These are phyloP conservation scores for Cinclus cinclus DNA, from an alignment of 2,113 vertebrate species.

Conservation along the genomic window DNA sequence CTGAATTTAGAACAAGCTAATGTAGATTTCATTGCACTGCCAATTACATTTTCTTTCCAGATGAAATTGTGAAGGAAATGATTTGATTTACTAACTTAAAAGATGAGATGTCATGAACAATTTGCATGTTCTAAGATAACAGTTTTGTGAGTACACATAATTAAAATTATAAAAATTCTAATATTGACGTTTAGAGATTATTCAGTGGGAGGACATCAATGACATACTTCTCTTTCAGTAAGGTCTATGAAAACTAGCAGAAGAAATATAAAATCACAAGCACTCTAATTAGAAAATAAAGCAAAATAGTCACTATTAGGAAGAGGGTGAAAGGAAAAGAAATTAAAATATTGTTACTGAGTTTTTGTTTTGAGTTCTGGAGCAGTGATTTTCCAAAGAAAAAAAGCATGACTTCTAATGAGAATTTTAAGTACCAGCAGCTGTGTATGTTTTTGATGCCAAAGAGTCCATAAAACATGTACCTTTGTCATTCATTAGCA, in stretches of 20 bases:
- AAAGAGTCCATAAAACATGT: not conserved
- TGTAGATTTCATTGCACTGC: slow-evolving; percentile 10
- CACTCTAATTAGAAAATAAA: not conserved
- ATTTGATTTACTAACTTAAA: slow-evolving; percentile 43
- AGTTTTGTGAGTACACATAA: not conserved
- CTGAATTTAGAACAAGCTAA: slow-evolving; percentile 25
- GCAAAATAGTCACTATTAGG: not conserved
- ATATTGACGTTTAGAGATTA: not conserved
- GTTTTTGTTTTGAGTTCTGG: not conserved
- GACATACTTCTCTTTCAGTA: not conserved
- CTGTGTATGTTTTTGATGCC: not conserved
- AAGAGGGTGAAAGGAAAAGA: not conserved
- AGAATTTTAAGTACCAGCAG: not conserved
- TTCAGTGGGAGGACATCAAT: not conserved
- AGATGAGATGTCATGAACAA: not conserved
- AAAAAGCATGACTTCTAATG: not conserved
- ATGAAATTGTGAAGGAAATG: slow-evolving; percentile 1
- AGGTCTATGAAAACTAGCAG: not conserved
- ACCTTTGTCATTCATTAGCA: not conserved
- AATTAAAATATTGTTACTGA: not conserved
- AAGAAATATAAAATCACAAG: not conserved
- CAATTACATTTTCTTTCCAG: not conserved
- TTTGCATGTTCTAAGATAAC: not conserved
- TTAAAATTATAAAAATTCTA: not conserved
- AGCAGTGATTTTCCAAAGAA: not conserved